phyloP scores from a whole-genome alignment of 2,888 invertebrate genomes.

The Drosophila subquinaria region DNA sequence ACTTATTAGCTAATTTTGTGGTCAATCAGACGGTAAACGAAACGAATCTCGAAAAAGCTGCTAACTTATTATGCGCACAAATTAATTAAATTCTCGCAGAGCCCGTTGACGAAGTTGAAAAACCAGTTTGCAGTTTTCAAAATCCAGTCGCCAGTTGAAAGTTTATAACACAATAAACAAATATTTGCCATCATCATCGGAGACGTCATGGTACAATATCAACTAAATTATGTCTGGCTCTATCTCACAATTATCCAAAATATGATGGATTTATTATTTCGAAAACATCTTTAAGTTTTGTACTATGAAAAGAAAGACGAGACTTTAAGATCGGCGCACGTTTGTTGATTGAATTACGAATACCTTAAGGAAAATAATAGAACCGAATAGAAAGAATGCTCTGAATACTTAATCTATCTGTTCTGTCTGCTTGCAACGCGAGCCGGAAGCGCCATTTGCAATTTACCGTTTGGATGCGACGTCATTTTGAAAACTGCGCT shows the following conservation, averaged over 20 bases:
- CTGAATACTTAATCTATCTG: not conserved
- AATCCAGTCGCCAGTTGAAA: conserved; percentile 46
- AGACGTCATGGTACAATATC: conserved; percentile 11
- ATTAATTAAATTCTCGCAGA: conserved; percentile 63
- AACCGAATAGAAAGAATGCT: conserved; percentile 6
- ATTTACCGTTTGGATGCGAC: conserved; percentile 51
- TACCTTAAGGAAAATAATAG: conserved; percentile 1
- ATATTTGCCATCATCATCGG: conserved; percentile 50
- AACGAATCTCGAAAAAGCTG: conserved; percentile 33
- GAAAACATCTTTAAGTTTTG: not conserved
- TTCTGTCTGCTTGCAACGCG: not conserved
- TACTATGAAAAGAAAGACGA: not conserved
- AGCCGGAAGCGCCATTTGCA: conserved; percentile 71
- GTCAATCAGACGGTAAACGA: conserved; percentile 43
- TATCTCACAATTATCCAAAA: conserved; percentile 3
- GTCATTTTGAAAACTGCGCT: conserved; percentile 60
- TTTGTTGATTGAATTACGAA: conserved; percentile 21
- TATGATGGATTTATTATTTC: not conserved
- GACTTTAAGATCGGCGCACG: not conserved
- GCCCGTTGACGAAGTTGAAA: conserved; percentile 50
- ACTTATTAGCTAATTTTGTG: conserved; percentile 56
- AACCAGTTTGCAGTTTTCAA: conserved; percentile 61
- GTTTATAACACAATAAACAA: conserved; percentile 56
- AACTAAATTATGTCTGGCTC: conserved; percentile 11
- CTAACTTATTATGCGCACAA: conserved; percentile 58